Base-by-base conservation (phyloP, 2,113 vertebrate genomes). In the Coracopsis vasa region DNA sequence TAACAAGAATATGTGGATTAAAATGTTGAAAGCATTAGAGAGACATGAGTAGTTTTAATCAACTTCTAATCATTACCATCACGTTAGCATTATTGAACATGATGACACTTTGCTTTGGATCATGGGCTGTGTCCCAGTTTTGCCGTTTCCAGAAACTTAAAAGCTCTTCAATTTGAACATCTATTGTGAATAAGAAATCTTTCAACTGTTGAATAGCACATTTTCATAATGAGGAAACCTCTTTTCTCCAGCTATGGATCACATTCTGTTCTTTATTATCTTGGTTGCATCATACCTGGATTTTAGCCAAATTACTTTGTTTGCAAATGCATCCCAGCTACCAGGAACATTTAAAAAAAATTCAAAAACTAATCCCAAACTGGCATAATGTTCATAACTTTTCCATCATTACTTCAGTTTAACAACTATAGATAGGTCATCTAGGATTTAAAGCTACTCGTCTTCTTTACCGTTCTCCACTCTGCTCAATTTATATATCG, bases 21-120 rank as follows among this genome's bases (percentile, higher is more conserved):
- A 96, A 95, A 92, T 92, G 72, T 71, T 95, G 67, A 84, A 89
- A 65, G 37, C 24, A 66, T 94, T 92, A 74, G 9, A 74, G 72
- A 90, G 45, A 42, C 0, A 0, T n/a, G n/a, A 44, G 45, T 51
- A 70, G 20, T 84, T 93, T 91, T 77, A 92, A 94, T 62, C 25
- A 83, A 35, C 20, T 86, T 73, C 58, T 71, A 16, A 45, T 72
- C 13, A n/a, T 82, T 90, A 51, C 10, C 17, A 39, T 71, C 39
- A 41, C 35, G 80, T 82, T 86, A 86, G 1, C 48, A 53, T 92
- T 86, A 75, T 13, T 69, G 79, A 88, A 69, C 33, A 28, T 8
- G 48, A 51, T 51, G 66, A 61, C 5, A 21, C 44, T 64, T 88
- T 48, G 16, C 31, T 88, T 82, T 80, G 16, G 27, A 86, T 61